Percentiles rank a stretch among this genome's conserved stretches.
Evolutionary conservation across 2,888 invertebrate genomes (phyloP).

Genomic region (Melinaea marsaeus): DNA sequence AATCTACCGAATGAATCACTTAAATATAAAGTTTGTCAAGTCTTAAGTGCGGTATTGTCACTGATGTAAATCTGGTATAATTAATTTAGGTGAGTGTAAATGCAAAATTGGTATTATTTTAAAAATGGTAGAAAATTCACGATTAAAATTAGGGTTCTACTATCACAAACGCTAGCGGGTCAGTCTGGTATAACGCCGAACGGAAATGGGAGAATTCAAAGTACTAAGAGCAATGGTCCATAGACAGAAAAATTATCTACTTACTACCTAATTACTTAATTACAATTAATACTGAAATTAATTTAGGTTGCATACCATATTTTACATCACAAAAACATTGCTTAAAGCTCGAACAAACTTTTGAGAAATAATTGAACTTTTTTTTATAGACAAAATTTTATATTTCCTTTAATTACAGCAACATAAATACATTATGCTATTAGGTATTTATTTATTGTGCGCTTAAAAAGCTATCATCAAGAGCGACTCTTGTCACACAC

Average conservation of each 20-base stretch:
- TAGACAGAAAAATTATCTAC: conserved; percentile 16
- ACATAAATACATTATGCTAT: neutral
- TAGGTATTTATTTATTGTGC: conserved; percentile 1
- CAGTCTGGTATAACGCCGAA: conserved; percentile 18
- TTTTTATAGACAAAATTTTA: neutral
- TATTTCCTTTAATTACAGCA: neutral
- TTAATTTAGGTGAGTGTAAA: conserved; percentile 24
- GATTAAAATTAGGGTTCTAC: conserved; percentile 18
- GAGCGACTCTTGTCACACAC: neutral
- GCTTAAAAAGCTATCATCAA: neutral
- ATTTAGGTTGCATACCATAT: conserved; percentile 21
- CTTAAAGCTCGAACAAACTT: conserved; percentile 28
- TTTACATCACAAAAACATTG: conserved; percentile 22
- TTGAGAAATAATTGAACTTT: neutral
- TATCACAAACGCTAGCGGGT: conserved; percentile 20
- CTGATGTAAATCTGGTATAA: conserved; percentile 27
- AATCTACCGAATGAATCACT: conserved; percentile 16
- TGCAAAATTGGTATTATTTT: conserved; percentile 26
- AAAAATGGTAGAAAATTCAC: conserved; percentile 23
- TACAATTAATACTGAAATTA: conserved; percentile 21
- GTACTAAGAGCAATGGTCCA: conserved; percentile 4
- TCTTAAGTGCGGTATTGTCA: conserved; percentile 37
- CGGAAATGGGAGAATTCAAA: conserved; percentile 3
- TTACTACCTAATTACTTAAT: conserved; percentile 17
- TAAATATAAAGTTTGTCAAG: conserved; percentile 31